Percentiles rank a stretch among this genome's conserved stretches.
Conservation (phyloP, 2,888 invertebrate species). For the Dendrolimus houi region DNA sequence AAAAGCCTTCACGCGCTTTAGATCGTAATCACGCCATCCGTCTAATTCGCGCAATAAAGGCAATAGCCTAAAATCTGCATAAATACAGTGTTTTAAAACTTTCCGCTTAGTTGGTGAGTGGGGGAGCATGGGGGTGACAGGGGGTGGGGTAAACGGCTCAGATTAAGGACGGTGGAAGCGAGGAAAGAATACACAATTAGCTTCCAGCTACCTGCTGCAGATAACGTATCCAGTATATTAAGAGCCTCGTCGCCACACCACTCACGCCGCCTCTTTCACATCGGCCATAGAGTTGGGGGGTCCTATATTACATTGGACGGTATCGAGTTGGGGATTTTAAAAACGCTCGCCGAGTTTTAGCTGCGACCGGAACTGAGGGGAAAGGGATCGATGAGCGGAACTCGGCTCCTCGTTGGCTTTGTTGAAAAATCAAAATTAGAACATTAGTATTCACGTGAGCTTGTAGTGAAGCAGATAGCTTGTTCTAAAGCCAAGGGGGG, state of each 20-base stretch:
- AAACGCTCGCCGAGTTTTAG: conserved; percentile 58
- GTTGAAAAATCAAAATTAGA: conserved; percentile 69
- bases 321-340: conserved; percentile 60
- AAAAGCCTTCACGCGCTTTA: conserved; percentile 17
- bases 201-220: conserved; percentile 69
- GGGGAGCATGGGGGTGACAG: conserved; percentile 30
- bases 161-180: conserved; percentile 71
- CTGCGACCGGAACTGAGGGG: conserved; percentile 66
- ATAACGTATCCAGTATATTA: conserved; percentile 55
- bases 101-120: conserved; percentile 67
- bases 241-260: conserved; percentile 35
- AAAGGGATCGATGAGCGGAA: conserved; percentile 61
- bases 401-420: conserved; percentile 55
- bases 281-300: conserved; percentile 25
- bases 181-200: conserved; percentile 77
- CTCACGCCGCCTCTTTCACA: conserved; percentile 18
- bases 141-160: conserved; percentile 52
- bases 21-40: conserved; percentile 36
- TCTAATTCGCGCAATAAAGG: conserved; percentile 43
- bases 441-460: conserved; percentile 62
- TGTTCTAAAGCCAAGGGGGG: conserved; percentile 25
- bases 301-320: conserved; percentile 41
- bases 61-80: conserved; percentile 50
- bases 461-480: conserved; percentile 22
- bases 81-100: conserved; percentile 61